phyloP scores from a whole-genome alignment of 2,797 vertebrate species.

The Poeciliopsis turneri region DNA sequence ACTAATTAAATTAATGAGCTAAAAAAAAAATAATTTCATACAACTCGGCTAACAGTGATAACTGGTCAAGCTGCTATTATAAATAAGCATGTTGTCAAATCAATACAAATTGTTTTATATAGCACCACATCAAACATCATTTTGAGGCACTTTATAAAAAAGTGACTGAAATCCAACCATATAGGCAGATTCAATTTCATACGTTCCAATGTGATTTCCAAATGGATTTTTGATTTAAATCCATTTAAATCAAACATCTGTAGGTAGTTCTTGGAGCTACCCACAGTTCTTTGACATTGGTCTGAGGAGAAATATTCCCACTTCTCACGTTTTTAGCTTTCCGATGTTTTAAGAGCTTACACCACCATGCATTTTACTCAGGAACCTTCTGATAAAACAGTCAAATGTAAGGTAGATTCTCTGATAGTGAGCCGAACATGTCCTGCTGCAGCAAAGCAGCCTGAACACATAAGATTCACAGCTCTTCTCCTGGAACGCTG shows the following conservation, averaged over 20 bases:
- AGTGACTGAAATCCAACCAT: background rate
- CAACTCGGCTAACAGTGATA: background rate
- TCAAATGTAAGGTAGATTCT: background rate
- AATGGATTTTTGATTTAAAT: too few relatives aligned
- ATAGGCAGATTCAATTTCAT: background rate
- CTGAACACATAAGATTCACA: background rate
- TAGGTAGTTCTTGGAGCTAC: background rate
- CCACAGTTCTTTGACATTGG: background rate
- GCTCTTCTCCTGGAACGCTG: background rate
- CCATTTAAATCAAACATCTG: too few relatives aligned
- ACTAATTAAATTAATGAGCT: too few relatives aligned
- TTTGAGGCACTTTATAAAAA: too few relatives aligned
- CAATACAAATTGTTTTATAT: background rate
- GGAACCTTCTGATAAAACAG: background rate
- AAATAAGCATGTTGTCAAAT: background rate
- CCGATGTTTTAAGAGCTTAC: background rate
- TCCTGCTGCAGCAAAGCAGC: background rate
- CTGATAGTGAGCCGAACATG: background rate
- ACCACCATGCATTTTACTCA: background rate
- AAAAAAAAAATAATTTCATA: background rate
- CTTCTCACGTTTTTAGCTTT: background rate
- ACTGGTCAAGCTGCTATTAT: background rate
- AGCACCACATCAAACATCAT: background rate
- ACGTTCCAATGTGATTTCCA: background rate
- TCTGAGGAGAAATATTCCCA: background rate